phyloP scores from a whole-genome alignment of 2,113 vertebrate genomes.

The Peromyscus leucopus region DNA sequence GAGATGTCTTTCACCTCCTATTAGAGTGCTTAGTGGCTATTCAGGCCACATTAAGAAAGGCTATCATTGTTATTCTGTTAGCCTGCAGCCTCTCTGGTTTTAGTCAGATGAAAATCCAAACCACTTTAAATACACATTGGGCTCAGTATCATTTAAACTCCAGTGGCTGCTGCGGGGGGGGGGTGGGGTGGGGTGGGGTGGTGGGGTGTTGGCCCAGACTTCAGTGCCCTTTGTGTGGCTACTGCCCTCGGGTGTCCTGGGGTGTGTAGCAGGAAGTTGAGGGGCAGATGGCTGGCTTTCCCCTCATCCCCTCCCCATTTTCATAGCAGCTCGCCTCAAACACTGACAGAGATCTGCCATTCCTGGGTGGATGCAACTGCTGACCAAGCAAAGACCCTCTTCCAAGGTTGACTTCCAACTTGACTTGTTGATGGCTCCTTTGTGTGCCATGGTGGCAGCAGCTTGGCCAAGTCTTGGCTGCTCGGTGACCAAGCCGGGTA shows the following conservation, averaged over 20 bases:
- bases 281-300: neutral
- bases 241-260: neutral
- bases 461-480: neutral
- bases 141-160: neutral
- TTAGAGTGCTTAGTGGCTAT: slow-evolving; percentile 33
- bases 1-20: slow-evolving; percentile 28
- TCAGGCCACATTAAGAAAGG: slow-evolving; percentile 32
- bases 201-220: too few species aligned
- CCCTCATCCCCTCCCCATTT: neutral
- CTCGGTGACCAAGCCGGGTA: neutral
- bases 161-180: neutral
- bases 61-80: slow-evolving; percentile 48
- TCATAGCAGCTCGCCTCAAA: neutral
- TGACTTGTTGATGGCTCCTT: neutral
- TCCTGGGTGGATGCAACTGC: neutral
- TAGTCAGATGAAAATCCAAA: slow-evolving; percentile 58
- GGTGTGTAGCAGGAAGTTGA: neutral
- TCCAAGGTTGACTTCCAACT: slow-evolving; percentile 29
- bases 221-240: neutral
- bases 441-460: neutral
- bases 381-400: neutral
- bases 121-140: slow-evolving; percentile 27
- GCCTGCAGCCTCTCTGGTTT: slow-evolving; percentile 43
- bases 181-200: too few species aligned
- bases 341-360: neutral